A percentile compares a stretch with the other conserved stretches of the same genome.
Evolutionary conservation across 1,140 invertebrate genomes (phyloP).

Genomic region (Papilio machaon): DNA sequence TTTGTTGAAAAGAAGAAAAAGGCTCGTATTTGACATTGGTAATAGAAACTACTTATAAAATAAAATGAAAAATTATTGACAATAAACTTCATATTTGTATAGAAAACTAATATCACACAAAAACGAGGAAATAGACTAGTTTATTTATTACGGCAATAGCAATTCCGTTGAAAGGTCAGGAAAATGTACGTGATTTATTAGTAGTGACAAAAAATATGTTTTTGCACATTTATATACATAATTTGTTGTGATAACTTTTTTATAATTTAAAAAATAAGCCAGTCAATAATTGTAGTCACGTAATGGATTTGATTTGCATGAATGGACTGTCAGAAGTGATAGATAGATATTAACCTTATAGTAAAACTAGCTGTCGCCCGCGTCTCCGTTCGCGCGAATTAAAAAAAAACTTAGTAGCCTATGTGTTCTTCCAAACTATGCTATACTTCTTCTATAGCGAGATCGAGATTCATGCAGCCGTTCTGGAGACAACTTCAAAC

Average conservation of each 20-base stretch:
- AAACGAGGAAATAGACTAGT: neutral
- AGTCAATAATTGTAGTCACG: neutral
- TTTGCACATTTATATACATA: neutral
- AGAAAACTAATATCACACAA: neutral
- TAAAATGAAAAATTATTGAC: no score
- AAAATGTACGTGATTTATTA: constrained; percentile 10
- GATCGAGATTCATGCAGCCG: no score
- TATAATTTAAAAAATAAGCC: neutral
- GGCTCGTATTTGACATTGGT: neutral
- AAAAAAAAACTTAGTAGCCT: no score
- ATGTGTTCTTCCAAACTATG: no score
- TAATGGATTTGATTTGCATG: neutral
- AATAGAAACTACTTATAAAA: no score
- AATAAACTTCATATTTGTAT: neutral
- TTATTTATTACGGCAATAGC: neutral
- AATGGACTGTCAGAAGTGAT: neutral
- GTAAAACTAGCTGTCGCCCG: neutral
- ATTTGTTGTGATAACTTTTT: neutral
- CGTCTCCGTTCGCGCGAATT: no score
- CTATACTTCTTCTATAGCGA: no score
- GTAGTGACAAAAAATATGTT: neutral
- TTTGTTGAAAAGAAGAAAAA: neutral
- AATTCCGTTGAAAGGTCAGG: neutral
- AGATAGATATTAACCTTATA: neutral
- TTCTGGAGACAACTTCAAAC: no score